A percentile compares a stretch with the other conserved stretches of the same genome.
These are phyloP conservation scores for Alosa sapidissima DNA, from an alignment of 2,797 vertebrate species.

Conservation along the genomic window DNA sequence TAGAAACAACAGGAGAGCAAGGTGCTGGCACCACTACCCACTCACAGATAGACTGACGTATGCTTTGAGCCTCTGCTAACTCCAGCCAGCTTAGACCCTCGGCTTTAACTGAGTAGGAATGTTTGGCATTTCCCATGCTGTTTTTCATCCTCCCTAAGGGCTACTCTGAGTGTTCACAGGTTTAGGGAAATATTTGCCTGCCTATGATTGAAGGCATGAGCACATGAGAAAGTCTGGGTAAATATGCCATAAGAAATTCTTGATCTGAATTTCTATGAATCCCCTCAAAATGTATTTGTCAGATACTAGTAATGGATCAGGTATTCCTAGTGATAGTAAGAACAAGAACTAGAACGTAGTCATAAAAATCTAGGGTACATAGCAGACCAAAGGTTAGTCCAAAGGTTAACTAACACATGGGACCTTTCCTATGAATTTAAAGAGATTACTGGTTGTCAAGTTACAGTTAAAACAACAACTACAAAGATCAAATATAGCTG, in stretches of 20 bases:
- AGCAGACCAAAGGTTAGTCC: neutral
- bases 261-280: neutral
- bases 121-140: neutral
- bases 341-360: neutral
- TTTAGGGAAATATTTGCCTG: neutral
- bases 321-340: too few species aligned
- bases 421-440: neutral
- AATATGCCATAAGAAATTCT: neutral
- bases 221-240: neutral
- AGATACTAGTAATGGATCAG: neutral
- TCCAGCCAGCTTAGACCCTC: neutral
- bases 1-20: conserved; percentile 6
- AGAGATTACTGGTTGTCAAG: neutral
- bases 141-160: neutral
- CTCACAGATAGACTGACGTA: neutral
- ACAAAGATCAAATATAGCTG: too few species aligned
- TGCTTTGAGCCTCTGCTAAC: neutral
- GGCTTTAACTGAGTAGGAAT: neutral
- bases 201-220: neutral
- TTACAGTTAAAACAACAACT: neutral
- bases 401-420: neutral
- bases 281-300: neutral
- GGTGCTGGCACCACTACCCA: neutral
- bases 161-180: neutral
- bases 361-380: neutral